Evolutionary conservation across 2,888 invertebrate species (phyloP), one percentile per base, ranked within the genome.

Genomic region (Rutpela maculata): DNA sequence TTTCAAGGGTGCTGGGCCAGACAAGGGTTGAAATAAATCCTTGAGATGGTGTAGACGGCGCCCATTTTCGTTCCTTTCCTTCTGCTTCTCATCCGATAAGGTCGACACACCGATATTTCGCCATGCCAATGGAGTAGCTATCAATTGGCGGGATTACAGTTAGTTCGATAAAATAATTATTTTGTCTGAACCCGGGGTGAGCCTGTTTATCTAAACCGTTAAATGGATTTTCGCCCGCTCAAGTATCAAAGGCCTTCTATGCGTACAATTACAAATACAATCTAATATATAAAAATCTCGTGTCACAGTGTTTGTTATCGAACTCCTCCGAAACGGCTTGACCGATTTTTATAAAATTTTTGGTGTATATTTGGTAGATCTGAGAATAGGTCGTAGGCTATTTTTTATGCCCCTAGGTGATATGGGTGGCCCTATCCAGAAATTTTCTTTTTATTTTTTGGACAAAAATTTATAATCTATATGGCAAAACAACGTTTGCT

Each of bases 51-150:
- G 38, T 50, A 70, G 70, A 70, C 43, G 70, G 60, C 60, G 60
- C 70, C 60, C 60, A 57, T 70, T 70, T 60, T 60, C 70, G 50
- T 70, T 60, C n/a, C 31, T 35, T 62, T 26, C 60, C 60, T 60
- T 70, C 70, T 70, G 60, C 60, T 70, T 70, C 70, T 70, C 22
- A 70, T 70, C 60, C 70, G 70, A 60, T 60, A 57, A 70, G 38
- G 35, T 57, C 69, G 56, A 22, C 26, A 68, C 50, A 59, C 68
- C 67, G 50, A 67, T 67, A 22, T 56, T 26, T 56, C 15, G 67
- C 55, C 9, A n/a, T 26, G 56, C 67, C 22, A 56, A 26, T n/a
- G 55, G 67, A 55, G 38, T 38, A 55, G 55, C 67, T 55, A 67
- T 67, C 67, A 67, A 56, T 67, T 67, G 17, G 17, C 26, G 11